phyloP scores from a whole-genome alignment of 1,140 invertebrate species.

The Tetramorium alpestre region DNA sequence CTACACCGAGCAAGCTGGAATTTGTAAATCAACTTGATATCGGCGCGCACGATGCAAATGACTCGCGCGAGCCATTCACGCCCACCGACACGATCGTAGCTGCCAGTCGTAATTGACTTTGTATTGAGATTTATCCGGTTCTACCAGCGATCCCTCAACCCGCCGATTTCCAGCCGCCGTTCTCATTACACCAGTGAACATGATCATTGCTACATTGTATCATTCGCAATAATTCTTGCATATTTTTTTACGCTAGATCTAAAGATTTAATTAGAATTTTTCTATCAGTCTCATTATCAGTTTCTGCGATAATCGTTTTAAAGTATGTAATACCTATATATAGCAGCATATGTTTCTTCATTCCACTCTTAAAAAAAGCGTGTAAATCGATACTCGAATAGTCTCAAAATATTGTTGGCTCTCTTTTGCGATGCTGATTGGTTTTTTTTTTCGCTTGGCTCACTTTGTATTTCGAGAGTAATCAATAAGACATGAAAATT shows the following conservation, averaged over 20 bases:
- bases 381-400: too few species aligned
- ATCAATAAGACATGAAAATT: too few species aligned
- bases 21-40: conserved; percentile 70
- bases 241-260: not conserved
- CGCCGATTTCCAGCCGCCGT: conserved; percentile 52
- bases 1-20: conserved; percentile 57
- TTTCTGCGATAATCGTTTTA: not conserved
- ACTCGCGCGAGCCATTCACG: conserved; percentile 68
- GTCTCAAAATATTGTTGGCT: too few species aligned
- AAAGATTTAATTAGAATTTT: conserved; percentile 1
- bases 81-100: conserved; percentile 67
- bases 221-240: conserved; percentile 10
- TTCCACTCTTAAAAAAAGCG: too few species aligned
- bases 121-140: conserved; percentile 72
- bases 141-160: conserved; percentile 61
- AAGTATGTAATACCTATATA: too few species aligned
- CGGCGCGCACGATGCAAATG: conserved; percentile 63
- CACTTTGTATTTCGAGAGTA: too few species aligned
- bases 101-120: conserved; percentile 74
- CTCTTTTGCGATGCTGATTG: too few species aligned
- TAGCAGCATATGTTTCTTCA: not conserved
- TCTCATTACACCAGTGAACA: conserved; percentile 37
- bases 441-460: too few species aligned
- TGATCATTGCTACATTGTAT: conserved; percentile 19
- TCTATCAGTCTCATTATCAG: not conserved